A percentile compares a stretch with the other conserved stretches of the same genome.
Evolutionary conservation across 92 coral and sea anemone species (phyloP).

Genomic region (Phenganax marumi): DNA sequence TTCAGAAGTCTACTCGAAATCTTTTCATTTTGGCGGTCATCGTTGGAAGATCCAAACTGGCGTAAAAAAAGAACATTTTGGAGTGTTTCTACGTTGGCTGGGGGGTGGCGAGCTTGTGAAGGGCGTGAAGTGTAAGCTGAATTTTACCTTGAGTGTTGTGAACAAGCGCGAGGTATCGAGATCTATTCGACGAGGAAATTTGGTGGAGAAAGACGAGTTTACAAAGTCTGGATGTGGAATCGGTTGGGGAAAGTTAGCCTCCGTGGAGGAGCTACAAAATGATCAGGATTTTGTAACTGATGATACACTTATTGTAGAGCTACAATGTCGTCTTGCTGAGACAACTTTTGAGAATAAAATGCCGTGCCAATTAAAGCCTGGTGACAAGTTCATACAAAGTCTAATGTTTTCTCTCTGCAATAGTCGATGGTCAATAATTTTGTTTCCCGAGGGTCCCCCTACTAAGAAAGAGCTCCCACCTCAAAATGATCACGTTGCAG

Average conservation of each 20-base stretch:
- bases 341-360: constrained; percentile 81
- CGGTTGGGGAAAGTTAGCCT: constrained; percentile 88
- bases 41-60: constrained; percentile 95
- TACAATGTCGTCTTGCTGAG: constrained; percentile 68
- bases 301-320: constrained; percentile 68
- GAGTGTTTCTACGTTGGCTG: constrained; percentile 81
- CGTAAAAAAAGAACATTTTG: constrained; percentile 77
- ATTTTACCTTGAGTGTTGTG: constrained; percentile 56
- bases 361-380: constrained; percentile 69
- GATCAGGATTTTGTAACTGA: constrained; percentile 75
- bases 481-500: constrained; percentile 74
- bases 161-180: constrained; percentile 63
- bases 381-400: constrained; percentile 68
- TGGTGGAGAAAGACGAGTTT: constrained; percentile 81
- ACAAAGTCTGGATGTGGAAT: constrained; percentile 77
- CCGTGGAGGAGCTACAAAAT: constrained; percentile 64
- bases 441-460: constrained; percentile 86
- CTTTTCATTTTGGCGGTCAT: constrained; percentile 78
- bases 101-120: constrained; percentile 77
- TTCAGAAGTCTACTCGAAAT: constrained; percentile 73
- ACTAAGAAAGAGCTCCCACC: constrained; percentile 58
- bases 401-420: constrained; percentile 82
- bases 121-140: constrained; percentile 75
- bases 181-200: constrained; percentile 71
- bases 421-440: constrained; percentile 80